A percentile compares a stretch with the other conserved stretches of the same genome.
These are phyloP conservation scores for Haemorhous mexicanus DNA, from an alignment of 2,113 vertebrate genomes.

Conservation along the genomic window DNA sequence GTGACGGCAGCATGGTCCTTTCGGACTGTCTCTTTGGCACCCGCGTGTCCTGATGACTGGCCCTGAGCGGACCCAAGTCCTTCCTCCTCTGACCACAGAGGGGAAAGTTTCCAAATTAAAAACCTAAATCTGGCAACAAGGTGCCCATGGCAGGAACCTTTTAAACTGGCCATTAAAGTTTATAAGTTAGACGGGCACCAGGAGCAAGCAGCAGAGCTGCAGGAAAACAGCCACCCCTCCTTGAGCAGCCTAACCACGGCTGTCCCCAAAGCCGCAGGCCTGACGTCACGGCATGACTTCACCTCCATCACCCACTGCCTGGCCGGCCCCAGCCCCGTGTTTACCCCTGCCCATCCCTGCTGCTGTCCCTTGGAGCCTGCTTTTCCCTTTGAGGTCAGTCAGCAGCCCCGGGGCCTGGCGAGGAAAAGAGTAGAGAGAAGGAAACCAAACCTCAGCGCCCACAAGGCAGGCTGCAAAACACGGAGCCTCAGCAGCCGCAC, in stretches of 20 bases:
- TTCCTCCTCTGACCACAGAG: conserved; percentile 77
- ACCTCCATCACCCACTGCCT: conserved; percentile 64
- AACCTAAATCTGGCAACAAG: conserved; percentile 82
- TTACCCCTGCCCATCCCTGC: conserved; percentile 57
- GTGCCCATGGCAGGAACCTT: conserved; percentile 79
- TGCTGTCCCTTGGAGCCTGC: conserved; percentile 48
- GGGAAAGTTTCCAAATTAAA: conserved; percentile 82
- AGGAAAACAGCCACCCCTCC: conserved; percentile 75
- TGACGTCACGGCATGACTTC: conserved; percentile 74
- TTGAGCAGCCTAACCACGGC: conserved; percentile 70
- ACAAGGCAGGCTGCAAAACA: conserved; percentile 65
- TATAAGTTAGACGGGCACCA: conserved; percentile 79
- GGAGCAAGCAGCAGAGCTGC: conserved; percentile 57
- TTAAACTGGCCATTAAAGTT: conserved; percentile 83
- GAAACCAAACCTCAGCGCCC: conserved; percentile 68
- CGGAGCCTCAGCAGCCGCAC: background rate
- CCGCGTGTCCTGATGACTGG: conserved; percentile 67
- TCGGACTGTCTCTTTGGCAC: conserved; percentile 69
- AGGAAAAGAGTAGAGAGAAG: conserved; percentile 50
- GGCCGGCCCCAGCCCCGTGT: conserved; percentile 47
- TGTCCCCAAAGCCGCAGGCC: conserved; percentile 76
- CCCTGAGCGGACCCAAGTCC: conserved; percentile 67
- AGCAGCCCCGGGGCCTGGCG: conserved; percentile 56
- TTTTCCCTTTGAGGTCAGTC: conserved; percentile 59
- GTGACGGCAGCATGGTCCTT: conserved; percentile 58